Evolutionary conservation across 2,888 invertebrate species (phyloP), one percentile per base, ranked within the genome.

Genomic region (Acanthosoma haemorrhoidale): DNA sequence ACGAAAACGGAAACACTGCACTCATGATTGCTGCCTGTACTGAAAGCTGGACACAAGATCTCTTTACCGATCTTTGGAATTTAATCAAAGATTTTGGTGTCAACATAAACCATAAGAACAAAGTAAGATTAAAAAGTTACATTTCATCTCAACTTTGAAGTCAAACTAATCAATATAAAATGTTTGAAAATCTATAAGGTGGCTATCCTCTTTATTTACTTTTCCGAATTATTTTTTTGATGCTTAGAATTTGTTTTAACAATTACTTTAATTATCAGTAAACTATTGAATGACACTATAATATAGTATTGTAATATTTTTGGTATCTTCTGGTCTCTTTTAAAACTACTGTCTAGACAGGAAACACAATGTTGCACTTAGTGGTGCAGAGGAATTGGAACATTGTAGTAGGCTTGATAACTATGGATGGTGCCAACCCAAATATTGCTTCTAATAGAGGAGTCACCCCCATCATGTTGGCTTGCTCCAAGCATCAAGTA

Each of bases 381-480:
- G 78, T 81, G 3, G 79, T 79, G 3, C 76, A 79, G 72, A 75
- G 80, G 61, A 79, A 80, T 61, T 82, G 82, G 82, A 76, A 75
- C 15, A 69, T 74, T 11, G 76, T 80, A 25, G 73, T 81, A 3
- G 77, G 79, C 61, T 74, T 77, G 16, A 75, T 81, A 43, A 73
- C 76, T 5, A 34, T 61, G 1, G 34, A 71, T 25, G 57, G 68
- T 13, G 70, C 74, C 5, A 68, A 74, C 39, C 64, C 76, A 9
- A 74, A 76, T 67, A 68, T 72, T 16, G 69, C 51, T 6, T 75
- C 75, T 15, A 74, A 76, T 2, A 79, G 78, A 72, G 80, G 80
- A 2, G 78, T 81, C 5, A 80, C 81, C 3, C 78, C 80, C 0
- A 74, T 81, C 38, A 81, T 80, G 79, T 75, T 80, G 70, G 80